phyloP scores from a whole-genome alignment of 2,113 vertebrate species.

The Onychostruthus taczanowskii region DNA sequence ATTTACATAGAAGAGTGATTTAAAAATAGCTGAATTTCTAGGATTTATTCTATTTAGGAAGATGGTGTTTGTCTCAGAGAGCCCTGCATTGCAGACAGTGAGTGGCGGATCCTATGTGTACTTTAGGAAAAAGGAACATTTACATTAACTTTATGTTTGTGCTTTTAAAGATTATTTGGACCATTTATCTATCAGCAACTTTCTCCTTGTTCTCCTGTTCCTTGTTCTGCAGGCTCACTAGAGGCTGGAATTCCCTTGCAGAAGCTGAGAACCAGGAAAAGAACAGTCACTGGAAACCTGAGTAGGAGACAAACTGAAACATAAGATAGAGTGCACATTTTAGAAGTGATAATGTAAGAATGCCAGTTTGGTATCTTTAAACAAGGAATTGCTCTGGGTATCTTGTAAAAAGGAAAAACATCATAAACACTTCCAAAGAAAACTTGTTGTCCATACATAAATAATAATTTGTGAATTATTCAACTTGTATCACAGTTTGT shows the following conservation, averaged over 20 bases:
- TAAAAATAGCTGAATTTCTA: constrained; percentile 67
- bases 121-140: constrained; percentile 69
- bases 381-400: background rate
- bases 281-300: constrained; percentile 64
- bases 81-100: constrained; percentile 70
- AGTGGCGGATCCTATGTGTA: constrained; percentile 32
- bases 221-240: constrained; percentile 57
- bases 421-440: background rate
- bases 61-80: constrained; percentile 49
- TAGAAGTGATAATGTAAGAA: background rate
- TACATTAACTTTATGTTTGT: background rate
- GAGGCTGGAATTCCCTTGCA: constrained; percentile 76
- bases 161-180: background rate
- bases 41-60: constrained; percentile 61
- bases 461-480: background rate
- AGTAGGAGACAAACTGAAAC: constrained; percentile 69
- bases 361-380: background rate
- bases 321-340: constrained; percentile 59
- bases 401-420: background rate
- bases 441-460: background rate
- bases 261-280: constrained; percentile 72
- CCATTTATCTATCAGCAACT: background rate
- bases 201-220: background rate
- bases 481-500: background rate
- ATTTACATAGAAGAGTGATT: constrained; percentile 61